Evolutionary conservation across 2,113 vertebrate genomes (phyloP), one percentile per base, ranked within the genome.

Genomic region (Aegypius monachus): DNA sequence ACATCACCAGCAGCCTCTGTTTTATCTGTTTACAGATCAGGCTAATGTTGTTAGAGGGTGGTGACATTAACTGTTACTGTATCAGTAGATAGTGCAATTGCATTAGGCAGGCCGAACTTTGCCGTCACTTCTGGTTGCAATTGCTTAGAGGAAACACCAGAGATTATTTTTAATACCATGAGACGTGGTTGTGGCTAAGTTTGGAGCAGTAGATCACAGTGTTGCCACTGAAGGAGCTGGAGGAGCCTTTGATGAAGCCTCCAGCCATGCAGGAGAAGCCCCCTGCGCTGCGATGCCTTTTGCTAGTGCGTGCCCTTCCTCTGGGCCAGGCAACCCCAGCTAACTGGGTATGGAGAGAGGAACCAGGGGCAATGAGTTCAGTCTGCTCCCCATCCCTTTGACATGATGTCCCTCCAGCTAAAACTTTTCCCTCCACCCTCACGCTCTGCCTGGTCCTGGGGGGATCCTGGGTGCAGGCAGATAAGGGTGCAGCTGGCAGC

Each of bases 51-150:
- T 94, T 90, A 96, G 43, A 90, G 92, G 53, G 80, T 84, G 87
- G 93, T 86, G 92, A 93, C 92, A 91, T 97, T 97, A 96, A 92
- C 97, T 94, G 77, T 96, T 94, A 68, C 90, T 61, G 53, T 75
- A 79, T 95, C 88, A 84, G 67, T 25, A 96, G 93, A 90, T 10
- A 88, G 42, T 53, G 68, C 82, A 78, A 86, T 83, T 88, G 71
- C 71, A 67, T 75, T 50, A 93, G 53, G 56, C 59, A 92, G 90
- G 61, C 17, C 1, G 0, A 88, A 77, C 19, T 75, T 80, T 29
- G 16, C 63, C 48, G 47, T 84, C 95, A 36, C 52, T 83, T 93
- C 93, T 88, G 75, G 21, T 23, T 92, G 59, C 43, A 78, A 6
- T 45, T 92, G 63, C 82, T 88, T 61, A 71, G 62, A 88, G 86